Percentiles rank a stretch among this genome's conserved stretches.
Conservation (phyloP, 2,113 vertebrate species). For the Pristiophorus japonicus region DNA sequence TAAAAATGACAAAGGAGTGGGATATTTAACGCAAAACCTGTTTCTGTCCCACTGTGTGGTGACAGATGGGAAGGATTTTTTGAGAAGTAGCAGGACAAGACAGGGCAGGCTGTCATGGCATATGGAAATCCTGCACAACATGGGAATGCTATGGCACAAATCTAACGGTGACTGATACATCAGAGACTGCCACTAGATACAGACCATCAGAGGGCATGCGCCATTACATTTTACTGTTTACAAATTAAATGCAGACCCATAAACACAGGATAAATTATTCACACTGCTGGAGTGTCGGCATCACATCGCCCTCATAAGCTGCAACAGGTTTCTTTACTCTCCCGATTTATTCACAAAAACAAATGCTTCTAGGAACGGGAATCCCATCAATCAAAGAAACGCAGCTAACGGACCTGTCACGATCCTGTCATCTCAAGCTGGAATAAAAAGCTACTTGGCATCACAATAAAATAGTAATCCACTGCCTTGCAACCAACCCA, state of each 20-base stretch:
- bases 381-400: slow-evolving; percentile 25
- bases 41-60: not conserved
- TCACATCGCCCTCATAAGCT: not conserved
- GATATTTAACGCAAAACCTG: not conserved
- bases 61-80: slow-evolving; percentile 6
- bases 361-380: slow-evolving; percentile 10
- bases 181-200: not conserved
- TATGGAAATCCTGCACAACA: slow-evolving; percentile 3
- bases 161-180: not conserved
- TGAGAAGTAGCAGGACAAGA: not conserved
- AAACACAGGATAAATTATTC: slow-evolving; percentile 26
- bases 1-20: not conserved
- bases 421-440: not conserved
- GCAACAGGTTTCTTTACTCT: not conserved
- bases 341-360: not conserved
- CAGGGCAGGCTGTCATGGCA: slow-evolving; percentile 20
- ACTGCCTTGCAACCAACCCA: not conserved
- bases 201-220: not conserved
- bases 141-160: not conserved
- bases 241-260: slow-evolving; percentile 17
- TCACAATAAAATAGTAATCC: not conserved
- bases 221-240: not conserved
- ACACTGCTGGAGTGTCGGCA: not conserved
- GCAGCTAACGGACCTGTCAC: slow-evolving; percentile 1
- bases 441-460: not conserved